phyloP scores from a whole-genome alignment of 2,113 vertebrate species.

The Oreotragus oreotragus region DNA sequence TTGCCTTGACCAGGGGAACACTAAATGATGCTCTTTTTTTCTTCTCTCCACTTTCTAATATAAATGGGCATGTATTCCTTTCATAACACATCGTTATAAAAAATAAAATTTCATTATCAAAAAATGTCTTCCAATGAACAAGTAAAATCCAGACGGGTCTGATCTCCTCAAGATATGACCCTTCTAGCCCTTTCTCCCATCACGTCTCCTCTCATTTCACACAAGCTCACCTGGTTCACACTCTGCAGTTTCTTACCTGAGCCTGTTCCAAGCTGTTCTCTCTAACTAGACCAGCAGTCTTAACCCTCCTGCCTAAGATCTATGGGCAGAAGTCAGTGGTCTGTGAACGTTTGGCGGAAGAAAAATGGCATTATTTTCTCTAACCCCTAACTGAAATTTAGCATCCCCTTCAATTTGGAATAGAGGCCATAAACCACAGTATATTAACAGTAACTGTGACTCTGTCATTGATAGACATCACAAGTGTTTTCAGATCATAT shows the following conservation, averaged over 20 bases:
- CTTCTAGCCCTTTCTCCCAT: not conserved
- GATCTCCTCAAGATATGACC: not conserved
- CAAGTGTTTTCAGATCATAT: not conserved
- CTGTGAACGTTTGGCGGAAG: not conserved
- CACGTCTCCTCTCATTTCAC: fast-evolving
- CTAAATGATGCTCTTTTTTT: not conserved
- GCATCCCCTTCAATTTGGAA: not conserved
- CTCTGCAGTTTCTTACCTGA: not conserved
- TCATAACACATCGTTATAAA: not conserved
- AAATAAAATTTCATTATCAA: not conserved
- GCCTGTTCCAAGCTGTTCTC: not conserved
- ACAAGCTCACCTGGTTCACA: not conserved
- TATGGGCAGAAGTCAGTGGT: not conserved
- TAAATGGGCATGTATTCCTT: not conserved
- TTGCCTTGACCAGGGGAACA: not conserved
- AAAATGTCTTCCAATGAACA: not conserved
- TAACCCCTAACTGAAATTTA: not conserved
- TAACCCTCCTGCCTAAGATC: not conserved
- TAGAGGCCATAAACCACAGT: not conserved
- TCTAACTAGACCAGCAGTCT: not conserved
- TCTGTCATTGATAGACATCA: not conserved
- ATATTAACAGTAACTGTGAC: not conserved
- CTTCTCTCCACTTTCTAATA: not conserved
- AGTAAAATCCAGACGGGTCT: not conserved
- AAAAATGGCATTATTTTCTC: not conserved